These are phyloP conservation scores for Phalacrocorax pelagicus DNA, from an alignment of 2,113 vertebrate genomes.

Conservation along the genomic window DNA sequence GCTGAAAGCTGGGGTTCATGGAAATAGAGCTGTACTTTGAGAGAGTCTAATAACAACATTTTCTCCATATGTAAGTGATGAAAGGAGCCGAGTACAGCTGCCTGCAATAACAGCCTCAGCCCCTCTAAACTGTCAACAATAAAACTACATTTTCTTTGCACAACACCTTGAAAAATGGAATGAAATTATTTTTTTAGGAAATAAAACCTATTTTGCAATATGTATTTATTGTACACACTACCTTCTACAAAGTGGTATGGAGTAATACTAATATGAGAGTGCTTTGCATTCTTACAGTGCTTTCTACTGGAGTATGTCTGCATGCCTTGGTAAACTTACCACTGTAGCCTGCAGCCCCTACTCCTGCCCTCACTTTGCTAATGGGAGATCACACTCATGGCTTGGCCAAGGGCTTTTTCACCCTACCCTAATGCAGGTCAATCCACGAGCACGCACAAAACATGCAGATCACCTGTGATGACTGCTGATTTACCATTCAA, in stretches of 20 bases:
- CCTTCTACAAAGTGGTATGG: not conserved
- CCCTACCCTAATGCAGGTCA: not conserved
- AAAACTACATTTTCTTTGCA: conserved; percentile 31
- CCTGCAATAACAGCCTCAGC: not conserved
- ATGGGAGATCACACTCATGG: not conserved
- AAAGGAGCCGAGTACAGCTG: conserved; percentile 28
- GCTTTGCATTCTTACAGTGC: not conserved
- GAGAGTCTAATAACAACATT: not conserved
- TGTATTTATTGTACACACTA: not conserved
- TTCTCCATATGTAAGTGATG: not conserved
- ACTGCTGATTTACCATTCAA: not conserved
- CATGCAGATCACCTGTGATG: not conserved
- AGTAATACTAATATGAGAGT: not conserved
- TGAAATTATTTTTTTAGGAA: conserved; percentile 10
- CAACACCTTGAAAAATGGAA: conserved; percentile 21
- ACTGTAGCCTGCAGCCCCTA: not conserved
- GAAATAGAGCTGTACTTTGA: not conserved
- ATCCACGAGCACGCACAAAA: too few species aligned
- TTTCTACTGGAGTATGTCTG: not conserved
- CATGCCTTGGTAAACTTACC: not conserved
- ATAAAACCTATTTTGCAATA: conserved; percentile 4
- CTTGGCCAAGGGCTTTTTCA: not conserved
- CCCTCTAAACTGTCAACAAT: conserved; percentile 29
- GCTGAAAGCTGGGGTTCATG: not conserved
- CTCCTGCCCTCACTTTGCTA: not conserved